phyloP scores from a whole-genome alignment of 2,797 vertebrate species.

The Platalea minor region DNA sequence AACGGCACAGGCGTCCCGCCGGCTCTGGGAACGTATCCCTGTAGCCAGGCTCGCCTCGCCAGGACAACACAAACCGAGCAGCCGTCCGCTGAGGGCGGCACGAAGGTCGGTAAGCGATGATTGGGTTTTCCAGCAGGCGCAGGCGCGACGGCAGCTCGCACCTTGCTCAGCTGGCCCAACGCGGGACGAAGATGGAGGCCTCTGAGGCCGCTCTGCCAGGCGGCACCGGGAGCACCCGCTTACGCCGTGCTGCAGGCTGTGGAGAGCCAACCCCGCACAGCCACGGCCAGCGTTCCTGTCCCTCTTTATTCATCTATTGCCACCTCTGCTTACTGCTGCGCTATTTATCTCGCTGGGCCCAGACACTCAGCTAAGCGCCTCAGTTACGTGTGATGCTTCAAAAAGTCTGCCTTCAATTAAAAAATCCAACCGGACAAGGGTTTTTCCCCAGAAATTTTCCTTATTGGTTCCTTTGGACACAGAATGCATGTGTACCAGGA shows the following conservation, averaged over 20 bases:
- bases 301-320: background rate
- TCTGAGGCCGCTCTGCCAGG: background rate
- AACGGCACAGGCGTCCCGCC: accelerated
- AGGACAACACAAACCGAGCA: accelerated
- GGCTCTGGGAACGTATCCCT: background rate
- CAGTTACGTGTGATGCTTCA: background rate
- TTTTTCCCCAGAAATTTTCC: background rate
- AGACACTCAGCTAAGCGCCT: background rate
- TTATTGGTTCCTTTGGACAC: background rate
- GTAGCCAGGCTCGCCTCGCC: background rate
- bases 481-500: background rate
- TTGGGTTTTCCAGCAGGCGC: background rate
- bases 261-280: background rate
- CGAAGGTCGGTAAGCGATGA: background rate
- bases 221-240: background rate
- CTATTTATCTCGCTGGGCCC: background rate
- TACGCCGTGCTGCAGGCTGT: background rate
- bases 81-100: background rate
- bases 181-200: background rate
- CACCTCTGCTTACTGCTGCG: background rate
- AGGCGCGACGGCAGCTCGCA: background rate
- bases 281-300: background rate
- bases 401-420: background rate
- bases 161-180: background rate
- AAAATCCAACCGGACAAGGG: background rate